Evolutionary conservation across 1,140 invertebrate genomes (phyloP), one percentile per base, ranked within the genome.

Genomic region (Thaumetopoea pityocampa): DNA sequence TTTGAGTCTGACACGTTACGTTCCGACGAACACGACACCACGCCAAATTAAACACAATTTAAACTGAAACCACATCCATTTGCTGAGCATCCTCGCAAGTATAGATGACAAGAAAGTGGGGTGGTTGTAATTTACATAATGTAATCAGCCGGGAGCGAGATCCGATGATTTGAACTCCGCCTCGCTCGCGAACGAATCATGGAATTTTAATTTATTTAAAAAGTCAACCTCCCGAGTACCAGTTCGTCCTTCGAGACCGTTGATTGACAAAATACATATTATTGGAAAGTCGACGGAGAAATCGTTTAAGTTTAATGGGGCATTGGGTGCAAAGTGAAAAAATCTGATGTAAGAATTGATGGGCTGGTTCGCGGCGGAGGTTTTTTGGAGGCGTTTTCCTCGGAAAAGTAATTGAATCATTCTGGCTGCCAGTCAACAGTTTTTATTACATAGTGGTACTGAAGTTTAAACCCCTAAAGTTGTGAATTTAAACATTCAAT

Each of bases 61-160:
- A n/a, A n/a, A n/a, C n/a, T n/a, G n/a, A n/a, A 36, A 42, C 19
- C 52, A 23, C 18, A 44, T 59, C 51, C 27, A 50, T 52, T 24
- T 5, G 5, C 4, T 30, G n/a, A 55, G 60, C 11, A 60, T 59
- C 57, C 16, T 1, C 33, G 56, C 46, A 53, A 41, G 59, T 68
- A 66, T 72, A 63, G 64, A 67, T 77, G 71, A 67, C 67, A 68
- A 48, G 51, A 44, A 30, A 29, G 48, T 45, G 49, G 54, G 60
- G 62, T 43, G 20, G 36, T 32, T 32, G 67, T 60, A 53, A 76
- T 80, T 78, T 78, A 67, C 76, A 80, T 80, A 80, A 80, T 78
- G 71, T 74, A 76, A 80, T 80, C 76, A 80, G 60, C 51, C 37
- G 38, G 38, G 47, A 53, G 42, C 49, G 65, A 48, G 70, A 69